Base-by-base conservation (phyloP, 1,140 invertebrate genomes). In the Macrobrachium rosenbergii region DNA sequence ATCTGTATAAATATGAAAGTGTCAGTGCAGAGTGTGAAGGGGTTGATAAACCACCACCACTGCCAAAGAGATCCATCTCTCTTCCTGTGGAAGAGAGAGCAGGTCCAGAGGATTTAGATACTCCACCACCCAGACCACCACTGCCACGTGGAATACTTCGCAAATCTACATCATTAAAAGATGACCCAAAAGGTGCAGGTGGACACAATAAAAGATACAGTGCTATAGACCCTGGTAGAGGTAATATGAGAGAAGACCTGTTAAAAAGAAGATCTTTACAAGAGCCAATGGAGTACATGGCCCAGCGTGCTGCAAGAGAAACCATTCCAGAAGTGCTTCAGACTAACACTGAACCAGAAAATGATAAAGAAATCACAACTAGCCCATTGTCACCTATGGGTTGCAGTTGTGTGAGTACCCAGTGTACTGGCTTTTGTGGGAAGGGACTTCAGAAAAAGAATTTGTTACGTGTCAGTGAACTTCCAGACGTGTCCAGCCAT, bases 1-100 rank as follows among this genome's bases (percentile, higher is more conserved):
- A 96, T 92, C 94, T 96, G 0, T 96, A 96, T 92, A 94, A 95
- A 63, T 96, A 96, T 91, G 96, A 96, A 89, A 96, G 95, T 90
- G 94, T 94, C 81, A 95, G 94, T 90, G 95, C 94, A 16, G 95
- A 90, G 69, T 78, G 90, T 75, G 60, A 90, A 59, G 82, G 69
- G 78, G 77, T 87, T 82, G 43, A 73, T 83, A 90, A 91, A 77
- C 91, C 93, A 72, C 94, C 94, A 17, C 92, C 92, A 43, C 91
- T 95, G 80, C 94, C 94, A 6, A 95, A 94, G 92, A 91, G 95
- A 87, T 95, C 94, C 10, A 93, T 95, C 2, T 95, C 94, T 59
- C 91, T 95, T 81, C 93, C 94, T 5, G 93, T 79, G 93, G 94
- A 89, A 92, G 92, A 89, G 91, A 92, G 76, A 89, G 90, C 88